Base-by-base conservation (phyloP, 2,888 invertebrate genomes). In the Ceraclea dissimilis region DNA sequence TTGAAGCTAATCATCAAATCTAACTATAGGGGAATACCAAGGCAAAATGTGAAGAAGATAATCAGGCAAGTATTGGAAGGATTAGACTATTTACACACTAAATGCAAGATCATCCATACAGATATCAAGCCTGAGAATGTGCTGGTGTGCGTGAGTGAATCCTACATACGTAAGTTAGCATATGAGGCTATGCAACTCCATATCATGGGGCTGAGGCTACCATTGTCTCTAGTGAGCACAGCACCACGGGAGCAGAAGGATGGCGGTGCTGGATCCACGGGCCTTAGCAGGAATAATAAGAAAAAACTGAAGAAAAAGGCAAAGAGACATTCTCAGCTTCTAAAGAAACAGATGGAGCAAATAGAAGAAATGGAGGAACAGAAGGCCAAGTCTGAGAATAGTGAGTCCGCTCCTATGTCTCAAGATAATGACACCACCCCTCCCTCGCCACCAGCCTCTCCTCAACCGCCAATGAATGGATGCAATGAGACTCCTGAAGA, bases 1-100 rank as follows among this genome's bases (percentile, higher is more conserved):
- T 81, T 99, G 67, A 99, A 98, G 78, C 79, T 99, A 65, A 99
- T 99, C 70, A 93, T 98, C 68, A 91, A 95, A 72, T 97, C 96
- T 64, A 96, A 95, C 75, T 99, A 99, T 76, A 88, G 92, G 71
- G 99, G 99, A 66, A 96, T 99, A 69, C 97, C 98, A 54, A 79
- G 95, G 61, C 83, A 85, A 67, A 98, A 98, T 78, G 99, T 99
- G 20, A 93, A 92, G 75, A 88, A 86, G 64, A 99, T 99, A 65
- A 95, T 94, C 67, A 83, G 85, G 65, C 98, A 99, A 83, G 93
- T 95, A 54, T 80, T 97, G 39, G 92, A 93, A 74, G 93, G 95
- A 26, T 80, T 99, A 64, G 92, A 96, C 73, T 99, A 99, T 79
- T 82, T 99, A 66, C 99, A 99, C 76, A 85, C 88, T 60, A 95